Conservation (phyloP, 2,888 invertebrate species). For the Papilio demoleus region DNA sequence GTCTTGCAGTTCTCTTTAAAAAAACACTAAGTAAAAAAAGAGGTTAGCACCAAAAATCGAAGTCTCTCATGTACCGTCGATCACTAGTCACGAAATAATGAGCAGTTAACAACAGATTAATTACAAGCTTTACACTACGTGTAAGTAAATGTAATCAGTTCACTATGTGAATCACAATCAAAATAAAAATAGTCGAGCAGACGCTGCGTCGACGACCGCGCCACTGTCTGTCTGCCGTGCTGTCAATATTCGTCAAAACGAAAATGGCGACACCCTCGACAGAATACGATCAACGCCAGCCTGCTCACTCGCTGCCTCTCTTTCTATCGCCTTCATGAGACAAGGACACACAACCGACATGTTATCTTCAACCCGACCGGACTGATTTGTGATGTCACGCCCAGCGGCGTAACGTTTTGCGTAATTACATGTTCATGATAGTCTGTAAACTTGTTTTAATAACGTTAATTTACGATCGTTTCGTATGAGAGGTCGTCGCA, state of each 20-base stretch:
- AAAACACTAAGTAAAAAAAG: conserved; percentile 79
- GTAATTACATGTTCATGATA: conserved; percentile 78
- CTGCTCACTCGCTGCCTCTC: conserved; percentile 62
- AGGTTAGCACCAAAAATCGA: conserved; percentile 80
- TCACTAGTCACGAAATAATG: conserved; percentile 65
- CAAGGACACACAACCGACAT: conserved; percentile 65
- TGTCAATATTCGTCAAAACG: conserved; percentile 90
- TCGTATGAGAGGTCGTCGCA: conserved; percentile 69
- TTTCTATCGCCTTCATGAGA: conserved; percentile 52
- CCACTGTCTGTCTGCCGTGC: conserved; percentile 83
- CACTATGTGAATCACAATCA: conserved; percentile 79
- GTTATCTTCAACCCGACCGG: conserved; percentile 77
- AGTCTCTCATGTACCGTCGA: conserved; percentile 56
- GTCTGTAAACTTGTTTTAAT: conserved; percentile 80
- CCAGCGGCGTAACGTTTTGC: conserved; percentile 84
- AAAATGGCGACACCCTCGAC: conserved; percentile 88
- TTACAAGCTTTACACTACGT: conserved; percentile 59
- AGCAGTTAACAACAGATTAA: conserved; percentile 63
- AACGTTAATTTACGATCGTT: conserved; percentile 76
- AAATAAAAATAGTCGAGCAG: conserved; percentile 81
- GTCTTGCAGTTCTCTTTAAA: conserved; percentile 78
- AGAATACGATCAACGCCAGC: conserved; percentile 80
- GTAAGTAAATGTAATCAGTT: conserved; percentile 56
- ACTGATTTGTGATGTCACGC: conserved; percentile 84
- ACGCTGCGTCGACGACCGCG: conserved; percentile 81